Conservation (phyloP, 1,140 invertebrate species). For the Luehdorfia chinensis region DNA sequence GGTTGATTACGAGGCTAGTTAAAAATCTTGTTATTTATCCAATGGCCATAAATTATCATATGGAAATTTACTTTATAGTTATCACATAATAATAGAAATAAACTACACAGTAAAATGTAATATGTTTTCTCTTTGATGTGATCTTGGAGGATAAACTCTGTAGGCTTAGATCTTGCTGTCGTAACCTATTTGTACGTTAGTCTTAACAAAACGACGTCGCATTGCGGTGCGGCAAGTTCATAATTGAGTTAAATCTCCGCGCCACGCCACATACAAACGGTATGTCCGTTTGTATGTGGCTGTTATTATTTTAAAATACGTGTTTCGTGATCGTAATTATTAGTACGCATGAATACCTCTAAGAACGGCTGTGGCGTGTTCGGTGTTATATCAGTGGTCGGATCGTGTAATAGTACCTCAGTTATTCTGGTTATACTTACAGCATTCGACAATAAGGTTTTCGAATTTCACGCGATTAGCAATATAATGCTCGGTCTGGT, state of each 20-base stretch:
- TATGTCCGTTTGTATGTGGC: too few relatives aligned
- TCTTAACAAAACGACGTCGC: constrained; percentile 2
- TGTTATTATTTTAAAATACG: too few relatives aligned
- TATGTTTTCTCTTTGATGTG: too few relatives aligned
- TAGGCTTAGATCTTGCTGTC: too few relatives aligned
- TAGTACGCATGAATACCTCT: constrained; percentile 1
- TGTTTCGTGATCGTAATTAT: background rate
- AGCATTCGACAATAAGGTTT: background rate
- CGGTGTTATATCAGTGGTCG: background rate
- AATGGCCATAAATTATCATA: too few relatives aligned
- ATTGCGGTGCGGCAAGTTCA: background rate
- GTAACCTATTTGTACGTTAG: too few relatives aligned
- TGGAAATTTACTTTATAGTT: too few relatives aligned
- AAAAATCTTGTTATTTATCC: too few relatives aligned
- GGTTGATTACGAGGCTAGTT: too few relatives aligned
- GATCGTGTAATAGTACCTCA: background rate
- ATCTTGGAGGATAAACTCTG: too few relatives aligned
- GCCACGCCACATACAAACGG: background rate
- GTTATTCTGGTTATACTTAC: background rate
- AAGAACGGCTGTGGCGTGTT: background rate
- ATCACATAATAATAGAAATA: too few relatives aligned
- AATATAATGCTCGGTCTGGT: background rate
- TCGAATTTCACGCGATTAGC: background rate
- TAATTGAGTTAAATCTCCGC: constrained; percentile 4
- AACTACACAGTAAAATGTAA: too few relatives aligned